These are phyloP conservation scores for Ephestia elutella DNA, from an alignment of 1,140 invertebrate species.

Conservation along the genomic window DNA sequence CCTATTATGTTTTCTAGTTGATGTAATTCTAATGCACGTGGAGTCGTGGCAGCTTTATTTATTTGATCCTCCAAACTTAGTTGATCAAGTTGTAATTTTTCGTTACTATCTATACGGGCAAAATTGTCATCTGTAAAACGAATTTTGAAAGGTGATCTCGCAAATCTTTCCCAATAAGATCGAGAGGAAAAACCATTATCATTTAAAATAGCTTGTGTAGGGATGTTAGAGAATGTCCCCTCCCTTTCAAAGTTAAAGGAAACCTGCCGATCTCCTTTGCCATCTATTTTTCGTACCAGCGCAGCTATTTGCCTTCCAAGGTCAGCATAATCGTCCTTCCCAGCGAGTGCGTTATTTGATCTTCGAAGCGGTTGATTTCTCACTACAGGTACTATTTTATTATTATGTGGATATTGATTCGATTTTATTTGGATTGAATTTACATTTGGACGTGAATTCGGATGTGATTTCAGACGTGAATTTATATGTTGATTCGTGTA, in stretches of 20 bases:
- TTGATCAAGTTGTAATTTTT: slow-evolving; percentile 54
- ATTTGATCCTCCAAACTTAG: slow-evolving; percentile 27
- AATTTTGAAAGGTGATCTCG: slow-evolving; percentile 43
- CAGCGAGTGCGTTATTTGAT: slow-evolving; percentile 10
- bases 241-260: slow-evolving; percentile 31
- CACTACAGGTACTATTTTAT: not conserved
- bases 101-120: slow-evolving; percentile 38
- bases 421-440: too few species aligned
- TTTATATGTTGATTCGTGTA: not conserved
- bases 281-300: slow-evolving; percentile 45
- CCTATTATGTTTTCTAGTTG: slow-evolving; percentile 60
- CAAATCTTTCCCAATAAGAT: slow-evolving; percentile 59
- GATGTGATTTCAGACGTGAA: not conserved
- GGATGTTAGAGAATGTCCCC: not conserved
- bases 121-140: slow-evolving; percentile 21
- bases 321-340: slow-evolving; percentile 36
- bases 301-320: slow-evolving; percentile 59
- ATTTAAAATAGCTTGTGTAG: slow-evolving; percentile 27
- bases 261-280: slow-evolving; percentile 28
- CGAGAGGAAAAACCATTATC: slow-evolving; percentile 35
- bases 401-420: not conserved
- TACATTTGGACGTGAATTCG: not conserved
- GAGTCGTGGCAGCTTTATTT: slow-evolving; percentile 33
- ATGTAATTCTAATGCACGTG: slow-evolving; percentile 35
- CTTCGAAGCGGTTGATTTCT: slow-evolving; percentile 15